Evolutionary conservation across 1,140 invertebrate species (phyloP).

Genomic region (Hirudo medicinalis): DNA sequence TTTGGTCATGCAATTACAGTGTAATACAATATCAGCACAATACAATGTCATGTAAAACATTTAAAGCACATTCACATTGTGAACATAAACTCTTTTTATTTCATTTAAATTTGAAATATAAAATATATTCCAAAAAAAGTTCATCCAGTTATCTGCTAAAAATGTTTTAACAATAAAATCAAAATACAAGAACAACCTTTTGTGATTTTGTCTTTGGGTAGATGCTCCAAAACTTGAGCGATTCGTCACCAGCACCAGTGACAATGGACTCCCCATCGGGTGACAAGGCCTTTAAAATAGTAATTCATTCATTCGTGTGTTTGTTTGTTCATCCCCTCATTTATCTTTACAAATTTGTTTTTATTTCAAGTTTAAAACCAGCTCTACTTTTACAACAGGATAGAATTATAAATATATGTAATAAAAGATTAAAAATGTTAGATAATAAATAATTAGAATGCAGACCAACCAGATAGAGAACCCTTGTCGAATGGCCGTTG

Average conservation of each 20-base stretch:
- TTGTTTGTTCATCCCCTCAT: too few relatives aligned
- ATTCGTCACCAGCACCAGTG: conserved; percentile 87
- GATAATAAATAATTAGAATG: background rate
- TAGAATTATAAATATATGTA: too few relatives aligned
- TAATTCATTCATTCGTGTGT: too few relatives aligned
- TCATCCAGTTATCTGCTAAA: background rate
- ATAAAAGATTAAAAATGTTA: too few relatives aligned
- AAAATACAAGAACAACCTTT: background rate
- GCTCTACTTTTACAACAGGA: too few relatives aligned
- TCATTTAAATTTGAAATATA: too few relatives aligned
- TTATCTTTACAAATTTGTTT: too few relatives aligned
- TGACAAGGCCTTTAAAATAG: conserved; percentile 53
- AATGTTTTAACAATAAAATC: background rate
- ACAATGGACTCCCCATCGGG: conserved; percentile 85
- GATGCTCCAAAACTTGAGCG: conserved; percentile 84
- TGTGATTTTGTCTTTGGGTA: conserved; percentile 48
- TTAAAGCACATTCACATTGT: too few relatives aligned
- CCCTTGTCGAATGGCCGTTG: conserved; percentile 67
- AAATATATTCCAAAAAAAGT: background rate
- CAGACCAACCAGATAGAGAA: conserved; percentile 56
- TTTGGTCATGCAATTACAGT: background rate
- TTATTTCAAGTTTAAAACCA: too few relatives aligned
- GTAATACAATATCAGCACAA: background rate
- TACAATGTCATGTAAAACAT: background rate
- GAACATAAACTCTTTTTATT: too few relatives aligned